phyloP scores from a whole-genome alignment of 2,888 invertebrate genomes.

The Heliconius ethilla region DNA sequence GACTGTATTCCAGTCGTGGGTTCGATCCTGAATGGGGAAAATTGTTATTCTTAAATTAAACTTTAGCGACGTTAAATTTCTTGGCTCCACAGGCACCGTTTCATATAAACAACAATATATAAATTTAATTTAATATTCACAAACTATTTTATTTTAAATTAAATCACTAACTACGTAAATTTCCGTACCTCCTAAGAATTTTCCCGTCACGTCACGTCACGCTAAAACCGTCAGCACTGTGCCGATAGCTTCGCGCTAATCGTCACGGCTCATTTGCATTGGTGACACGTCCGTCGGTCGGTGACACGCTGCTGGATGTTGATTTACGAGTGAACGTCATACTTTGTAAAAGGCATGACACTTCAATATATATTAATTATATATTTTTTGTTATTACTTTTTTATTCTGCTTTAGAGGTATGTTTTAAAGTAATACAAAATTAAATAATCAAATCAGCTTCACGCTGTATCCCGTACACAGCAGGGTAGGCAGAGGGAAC shows the following conservation, averaged over 20 bases:
- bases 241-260: conserved; percentile 32
- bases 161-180: background rate
- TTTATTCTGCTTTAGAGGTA: background rate
- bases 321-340: conserved; percentile 28
- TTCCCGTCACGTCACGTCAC: background rate
- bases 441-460: too few relatives aligned
- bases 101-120: background rate
- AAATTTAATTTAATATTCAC: background rate
- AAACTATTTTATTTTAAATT: background rate
- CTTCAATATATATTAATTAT: conserved; percentile 3
- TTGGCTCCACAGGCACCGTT: too few relatives aligned
- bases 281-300: conserved; percentile 31
- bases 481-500: too few relatives aligned
- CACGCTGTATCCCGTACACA: too few relatives aligned
- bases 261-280: conserved; percentile 34
- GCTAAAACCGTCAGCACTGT: conserved; percentile 23
- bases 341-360: conserved; percentile 2
- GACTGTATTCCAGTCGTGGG: too few relatives aligned
- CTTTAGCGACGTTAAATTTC: too few relatives aligned
- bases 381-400: background rate
- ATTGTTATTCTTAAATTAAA: too few relatives aligned
- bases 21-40: too few relatives aligned
- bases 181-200: background rate
- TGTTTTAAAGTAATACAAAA: too few relatives aligned
- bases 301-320: background rate